A percentile compares a stretch with the other conserved stretches of the same genome.
Evolutionary conservation across 2,888 invertebrate genomes (phyloP).

Genomic region (Tenthredo scrophulariae): DNA sequence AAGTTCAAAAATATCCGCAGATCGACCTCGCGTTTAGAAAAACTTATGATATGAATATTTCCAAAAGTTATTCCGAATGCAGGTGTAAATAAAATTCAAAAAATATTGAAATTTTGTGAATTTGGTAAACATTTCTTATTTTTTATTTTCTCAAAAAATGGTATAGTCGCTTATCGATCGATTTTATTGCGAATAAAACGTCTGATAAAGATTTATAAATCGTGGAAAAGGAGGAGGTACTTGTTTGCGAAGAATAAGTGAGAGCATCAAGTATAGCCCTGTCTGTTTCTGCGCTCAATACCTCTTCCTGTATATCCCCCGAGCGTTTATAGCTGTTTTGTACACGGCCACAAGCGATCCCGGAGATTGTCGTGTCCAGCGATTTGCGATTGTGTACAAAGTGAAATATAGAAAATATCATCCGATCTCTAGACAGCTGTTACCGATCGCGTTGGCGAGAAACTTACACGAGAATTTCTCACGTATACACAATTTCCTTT

Average conservation of each 20-base stretch:
- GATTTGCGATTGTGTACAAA: slow-evolving; percentile 48
- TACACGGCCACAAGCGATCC: slow-evolving; percentile 37
- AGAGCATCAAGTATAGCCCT: slow-evolving; percentile 6
- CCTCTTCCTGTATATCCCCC: slow-evolving; percentile 34
- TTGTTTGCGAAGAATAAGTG: not conserved
- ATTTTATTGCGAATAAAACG: not conserved
- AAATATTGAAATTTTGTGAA: not conserved
- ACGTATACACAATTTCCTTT: not conserved
- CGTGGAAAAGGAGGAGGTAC: not conserved
- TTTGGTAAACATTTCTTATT: not conserved
- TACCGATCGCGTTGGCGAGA: slow-evolving; percentile 34
- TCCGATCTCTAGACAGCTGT: slow-evolving; percentile 48
- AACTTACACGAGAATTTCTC: slow-evolving; percentile 21
- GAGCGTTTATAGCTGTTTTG: slow-evolving; percentile 48
- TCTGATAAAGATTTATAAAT: not conserved
- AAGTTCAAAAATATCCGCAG: not conserved
- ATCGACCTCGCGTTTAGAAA: no score
- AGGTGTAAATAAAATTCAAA: no score
- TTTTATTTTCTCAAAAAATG: not conserved
- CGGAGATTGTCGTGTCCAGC: slow-evolving; percentile 44
- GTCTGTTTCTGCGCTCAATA: not conserved
- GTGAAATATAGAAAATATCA: slow-evolving; percentile 49
- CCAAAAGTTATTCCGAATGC: no score
- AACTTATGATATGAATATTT: no score
- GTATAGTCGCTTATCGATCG: not conserved